phyloP scores from a whole-genome alignment of 2,888 invertebrate genomes.

The Sarcophaga carnaria region DNA sequence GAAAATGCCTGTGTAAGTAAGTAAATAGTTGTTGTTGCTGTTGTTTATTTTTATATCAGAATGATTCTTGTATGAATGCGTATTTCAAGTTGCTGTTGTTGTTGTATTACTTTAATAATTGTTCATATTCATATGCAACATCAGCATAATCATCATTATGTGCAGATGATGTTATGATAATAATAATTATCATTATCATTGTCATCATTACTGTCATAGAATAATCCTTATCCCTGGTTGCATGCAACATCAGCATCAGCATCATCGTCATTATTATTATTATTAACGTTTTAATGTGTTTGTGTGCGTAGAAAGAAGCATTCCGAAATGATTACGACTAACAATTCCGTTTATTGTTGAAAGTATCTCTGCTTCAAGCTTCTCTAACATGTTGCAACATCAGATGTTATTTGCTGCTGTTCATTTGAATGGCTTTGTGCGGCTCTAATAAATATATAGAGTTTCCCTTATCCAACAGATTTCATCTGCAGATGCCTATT shows the following conservation, averaged over 20 bases:
- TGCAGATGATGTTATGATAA: too few species aligned
- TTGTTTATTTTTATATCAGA: too few species aligned
- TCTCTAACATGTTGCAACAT: conserved; percentile 35
- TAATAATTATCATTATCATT: background rate
- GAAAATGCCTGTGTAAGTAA: too few species aligned
- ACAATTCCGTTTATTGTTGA: conserved; percentile 42
- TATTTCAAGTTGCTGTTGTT: background rate
- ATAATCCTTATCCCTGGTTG: conserved; percentile 7
- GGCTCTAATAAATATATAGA: conserved; percentile 23
- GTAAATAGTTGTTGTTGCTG: too few species aligned
- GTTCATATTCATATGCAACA: conserved; percentile 9
- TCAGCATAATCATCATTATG: background rate
- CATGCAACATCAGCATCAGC: too few species aligned
- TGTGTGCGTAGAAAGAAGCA: background rate
- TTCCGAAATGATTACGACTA: background rate
- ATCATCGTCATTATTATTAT: conserved; percentile 40
- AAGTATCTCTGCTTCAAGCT: conserved; percentile 6
- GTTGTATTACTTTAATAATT: background rate
- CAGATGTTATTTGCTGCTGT: conserved; percentile 44
- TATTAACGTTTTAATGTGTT: conserved; percentile 17
- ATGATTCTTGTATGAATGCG: background rate
- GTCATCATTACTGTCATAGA: background rate
- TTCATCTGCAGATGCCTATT: background rate
- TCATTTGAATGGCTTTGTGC: conserved; percentile 48
- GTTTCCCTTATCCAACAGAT: background rate